Base-by-base conservation (phyloP, 2,888 invertebrate genomes). In the Andrena flavipes region DNA sequence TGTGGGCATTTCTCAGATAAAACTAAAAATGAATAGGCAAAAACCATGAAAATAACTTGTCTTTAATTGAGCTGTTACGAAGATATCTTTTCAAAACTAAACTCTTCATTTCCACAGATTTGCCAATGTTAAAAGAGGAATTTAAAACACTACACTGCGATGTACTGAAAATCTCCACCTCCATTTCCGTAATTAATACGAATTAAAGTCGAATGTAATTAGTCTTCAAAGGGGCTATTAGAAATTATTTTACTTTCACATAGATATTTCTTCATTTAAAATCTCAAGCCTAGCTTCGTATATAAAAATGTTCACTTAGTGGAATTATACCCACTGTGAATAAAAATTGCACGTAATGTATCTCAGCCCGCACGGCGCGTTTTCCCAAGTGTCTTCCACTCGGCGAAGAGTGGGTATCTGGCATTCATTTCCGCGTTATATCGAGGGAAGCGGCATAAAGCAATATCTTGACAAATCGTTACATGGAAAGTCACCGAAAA, bases 401-500 rank as follows among this genome's bases (percentile, higher is more conserved):
- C 16, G 48, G n/a, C 2, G 2, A 10, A 42, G 3, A 69, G 13
- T 6, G 67, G 67, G 10, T 35, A 74, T 60, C 70, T 65, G 29
- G 60, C 49, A 71, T 79, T 64, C 81, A 35, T 73, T 80, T 51
- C n/a, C 16, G 26, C 59, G 49, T 26, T 16, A 42, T 75, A 59
- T 68, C 59, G 56, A 59, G 51, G 49, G 69, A 65, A 77, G 33
- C 30, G 56, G 65, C 60, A 82, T 54, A 68, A 73, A 70, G 75
- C 69, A 76, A 76, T 75, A 59, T 60, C 26, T 64, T 70, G 88
- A 88, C 84, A 80, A 88, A 86, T 88, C 72, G 75, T 87, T 78
- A 63, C 75, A 80, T 33, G 73, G 84, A 86, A 79, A 85, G 85
- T 87, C 84, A 73, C 73, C 73, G 84, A 85, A 85, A 88, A 89